Percentiles rank a stretch among this genome's conserved stretches.
phyloP scores from a whole-genome alignment of 1,140 invertebrate species.

The Nautilus pompilius region DNA sequence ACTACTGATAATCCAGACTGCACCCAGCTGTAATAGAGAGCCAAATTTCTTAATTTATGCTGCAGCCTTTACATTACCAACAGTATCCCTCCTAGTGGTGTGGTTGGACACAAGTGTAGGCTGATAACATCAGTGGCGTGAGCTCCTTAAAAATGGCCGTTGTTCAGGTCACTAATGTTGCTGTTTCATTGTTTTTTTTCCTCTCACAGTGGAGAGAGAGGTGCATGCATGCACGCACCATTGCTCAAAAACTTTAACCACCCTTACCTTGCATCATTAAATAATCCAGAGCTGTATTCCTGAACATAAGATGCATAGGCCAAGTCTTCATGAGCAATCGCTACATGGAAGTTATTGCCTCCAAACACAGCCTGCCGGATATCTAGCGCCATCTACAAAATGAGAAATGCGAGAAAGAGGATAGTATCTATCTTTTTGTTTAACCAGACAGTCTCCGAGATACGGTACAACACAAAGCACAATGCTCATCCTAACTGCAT shows the following conservation, averaged over 20 bases:
- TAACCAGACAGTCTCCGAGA: not conserved
- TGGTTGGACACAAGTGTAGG: too few species aligned
- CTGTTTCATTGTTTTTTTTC: too few species aligned
- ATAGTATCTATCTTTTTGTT: not conserved
- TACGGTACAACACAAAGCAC: not conserved
- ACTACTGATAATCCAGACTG: too few species aligned
- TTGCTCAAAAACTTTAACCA: not conserved
- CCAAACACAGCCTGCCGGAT: conserved; percentile 77
- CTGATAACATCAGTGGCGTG: too few species aligned
- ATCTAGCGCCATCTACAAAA: conserved; percentile 67
- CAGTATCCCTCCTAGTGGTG: too few species aligned
- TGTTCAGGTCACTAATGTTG: too few species aligned
- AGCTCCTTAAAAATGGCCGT: too few species aligned
- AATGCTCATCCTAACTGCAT: not conserved
- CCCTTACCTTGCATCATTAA: conserved; percentile 70
- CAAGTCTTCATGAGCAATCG: conserved; percentile 82
- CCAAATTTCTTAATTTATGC: too few species aligned
- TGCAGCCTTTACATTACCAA: too few species aligned
- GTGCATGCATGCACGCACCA: too few species aligned
- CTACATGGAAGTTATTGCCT: conserved; percentile 79
- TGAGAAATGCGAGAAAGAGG: not conserved
- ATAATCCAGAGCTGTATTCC: conserved; percentile 85
- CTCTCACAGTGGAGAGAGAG: too few species aligned
- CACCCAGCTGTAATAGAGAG: too few species aligned
- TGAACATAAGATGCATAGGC: conserved; percentile 88